phyloP scores from a whole-genome alignment of 2,888 invertebrate genomes.

The Euplexia lucipara region DNA sequence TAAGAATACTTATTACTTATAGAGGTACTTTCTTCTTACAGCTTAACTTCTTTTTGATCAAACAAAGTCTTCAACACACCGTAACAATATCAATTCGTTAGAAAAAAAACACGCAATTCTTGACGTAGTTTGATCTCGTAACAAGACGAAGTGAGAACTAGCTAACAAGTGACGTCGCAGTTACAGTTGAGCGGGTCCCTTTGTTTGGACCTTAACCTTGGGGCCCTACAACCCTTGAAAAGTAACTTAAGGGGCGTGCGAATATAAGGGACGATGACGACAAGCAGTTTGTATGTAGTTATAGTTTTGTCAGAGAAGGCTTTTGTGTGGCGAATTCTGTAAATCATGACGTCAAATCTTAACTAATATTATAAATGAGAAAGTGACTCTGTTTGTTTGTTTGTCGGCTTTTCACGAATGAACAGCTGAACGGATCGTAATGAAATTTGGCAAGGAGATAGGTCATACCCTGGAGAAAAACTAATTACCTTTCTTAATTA shows the following conservation, averaged over 20 bases:
- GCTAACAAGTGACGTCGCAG: conserved; percentile 54
- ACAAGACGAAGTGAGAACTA: conserved; percentile 52
- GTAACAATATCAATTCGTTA: conserved; percentile 5
- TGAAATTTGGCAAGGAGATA: too few species aligned
- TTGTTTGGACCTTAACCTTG: conserved; percentile 58
- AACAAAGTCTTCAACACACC: neutral
- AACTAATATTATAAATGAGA: neutral
- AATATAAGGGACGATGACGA: conserved; percentile 10
- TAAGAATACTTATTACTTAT: too few species aligned
- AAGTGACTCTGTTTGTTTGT: too few species aligned
- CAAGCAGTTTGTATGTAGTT: neutral
- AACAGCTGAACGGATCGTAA: too few species aligned
- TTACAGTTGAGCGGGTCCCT: conserved; percentile 50
- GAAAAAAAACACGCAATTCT: conserved; percentile 7
- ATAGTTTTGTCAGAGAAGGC: conserved; percentile 2
- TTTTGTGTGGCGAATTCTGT: conserved; percentile 6
- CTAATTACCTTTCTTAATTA: too few species aligned
- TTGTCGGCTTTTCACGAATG: too few species aligned
- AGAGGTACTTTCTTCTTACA: too few species aligned
- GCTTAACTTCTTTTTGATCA: neutral
- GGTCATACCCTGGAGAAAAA: too few species aligned
- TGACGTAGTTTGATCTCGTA: conserved; percentile 40
- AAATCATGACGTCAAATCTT: neutral
- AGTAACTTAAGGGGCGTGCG: conserved; percentile 36
- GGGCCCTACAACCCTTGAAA: conserved; percentile 20